A percentile compares a stretch with the other conserved stretches of the same genome.
phyloP scores from a whole-genome alignment of 2,888 invertebrate genomes.

The Nycteola revayana region DNA sequence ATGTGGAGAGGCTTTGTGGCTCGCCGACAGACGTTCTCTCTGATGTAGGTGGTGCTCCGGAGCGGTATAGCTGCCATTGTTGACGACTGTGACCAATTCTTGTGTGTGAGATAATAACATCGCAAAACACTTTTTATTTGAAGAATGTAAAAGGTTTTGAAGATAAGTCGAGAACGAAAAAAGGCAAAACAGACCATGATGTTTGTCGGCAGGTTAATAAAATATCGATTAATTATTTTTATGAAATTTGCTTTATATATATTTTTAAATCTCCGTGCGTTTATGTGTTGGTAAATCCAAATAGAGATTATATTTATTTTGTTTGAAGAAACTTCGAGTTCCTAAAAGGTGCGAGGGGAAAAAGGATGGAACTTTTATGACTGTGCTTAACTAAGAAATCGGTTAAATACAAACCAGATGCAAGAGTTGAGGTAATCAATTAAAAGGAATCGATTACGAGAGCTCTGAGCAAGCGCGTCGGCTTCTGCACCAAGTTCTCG shows the following conservation, averaged over 20 bases:
- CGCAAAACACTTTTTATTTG: constrained; percentile 49
- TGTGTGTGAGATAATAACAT: constrained; percentile 64
- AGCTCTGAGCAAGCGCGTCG: constrained; percentile 41
- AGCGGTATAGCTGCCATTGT: constrained; percentile 51
- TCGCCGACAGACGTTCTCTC: constrained; percentile 54
- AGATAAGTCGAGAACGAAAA: too few relatives aligned
- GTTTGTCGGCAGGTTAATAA: too few relatives aligned
- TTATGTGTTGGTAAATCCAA: too few relatives aligned
- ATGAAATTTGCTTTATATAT: too few relatives aligned
- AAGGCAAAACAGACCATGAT: too few relatives aligned
- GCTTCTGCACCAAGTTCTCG: constrained; percentile 51
- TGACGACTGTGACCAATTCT: constrained; percentile 67
- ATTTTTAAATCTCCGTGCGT: too few relatives aligned
- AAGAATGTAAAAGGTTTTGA: constrained; percentile 11
- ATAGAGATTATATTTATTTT: too few relatives aligned
- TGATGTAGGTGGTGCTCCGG: constrained; percentile 57
- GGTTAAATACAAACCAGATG: constrained; percentile 35
- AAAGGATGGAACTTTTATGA: too few relatives aligned
- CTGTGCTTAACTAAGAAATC: too few relatives aligned
- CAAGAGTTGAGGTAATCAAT: constrained; percentile 59
- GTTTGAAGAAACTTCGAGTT: too few relatives aligned
- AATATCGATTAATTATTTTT: too few relatives aligned
- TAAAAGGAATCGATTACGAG: constrained; percentile 63
- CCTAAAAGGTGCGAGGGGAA: too few relatives aligned
- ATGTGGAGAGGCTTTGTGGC: constrained; percentile 66